These are phyloP conservation scores for Phyllotreta striolata DNA, from an alignment of 2,888 invertebrate species.

Conservation along the genomic window DNA sequence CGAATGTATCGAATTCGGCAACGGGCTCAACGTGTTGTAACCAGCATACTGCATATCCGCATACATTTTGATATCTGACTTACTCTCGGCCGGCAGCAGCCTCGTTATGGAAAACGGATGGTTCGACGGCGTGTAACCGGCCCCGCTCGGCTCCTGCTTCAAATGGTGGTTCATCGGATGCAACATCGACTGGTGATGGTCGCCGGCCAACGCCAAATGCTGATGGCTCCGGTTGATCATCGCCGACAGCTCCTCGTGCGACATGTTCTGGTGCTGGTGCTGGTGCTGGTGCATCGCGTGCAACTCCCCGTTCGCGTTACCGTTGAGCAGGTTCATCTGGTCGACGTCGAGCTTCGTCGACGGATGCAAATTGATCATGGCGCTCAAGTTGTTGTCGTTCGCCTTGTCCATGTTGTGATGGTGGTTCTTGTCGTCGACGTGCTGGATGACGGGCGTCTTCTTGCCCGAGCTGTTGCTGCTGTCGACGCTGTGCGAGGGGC, in stretches of 20 bases:
- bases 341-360: conserved; percentile 67
- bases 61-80: conserved; percentile 92
- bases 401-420: conserved; percentile 62
- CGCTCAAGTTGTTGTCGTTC: conserved; percentile 65
- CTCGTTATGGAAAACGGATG: conserved; percentile 96
- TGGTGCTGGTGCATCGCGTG: conserved; percentile 61
- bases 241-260: conserved; percentile 70
- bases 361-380: conserved; percentile 61
- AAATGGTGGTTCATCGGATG: conserved; percentile 70
- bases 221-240: conserved; percentile 73
- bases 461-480: conserved; percentile 65
- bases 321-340: conserved; percentile 71
- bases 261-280: conserved; percentile 63
- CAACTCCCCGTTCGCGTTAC: conserved; percentile 64
- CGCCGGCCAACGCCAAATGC: conserved; percentile 55
- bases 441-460: conserved; percentile 65
- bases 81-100: conserved; percentile 86
- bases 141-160: conserved; percentile 65
- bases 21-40: conserved; percentile 69
- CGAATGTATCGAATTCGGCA: conserved; percentile 69
- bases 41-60: conserved; percentile 74
- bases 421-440: conserved; percentile 64
- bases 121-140: conserved; percentile 84
- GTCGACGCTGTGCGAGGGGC: conserved; percentile 65
- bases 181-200: conserved; percentile 60